A percentile compares a stretch with the other conserved stretches of the same genome.
Evolutionary conservation across 2,113 vertebrate genomes (phyloP).

Genomic region (Daubentonia madagascariensis): DNA sequence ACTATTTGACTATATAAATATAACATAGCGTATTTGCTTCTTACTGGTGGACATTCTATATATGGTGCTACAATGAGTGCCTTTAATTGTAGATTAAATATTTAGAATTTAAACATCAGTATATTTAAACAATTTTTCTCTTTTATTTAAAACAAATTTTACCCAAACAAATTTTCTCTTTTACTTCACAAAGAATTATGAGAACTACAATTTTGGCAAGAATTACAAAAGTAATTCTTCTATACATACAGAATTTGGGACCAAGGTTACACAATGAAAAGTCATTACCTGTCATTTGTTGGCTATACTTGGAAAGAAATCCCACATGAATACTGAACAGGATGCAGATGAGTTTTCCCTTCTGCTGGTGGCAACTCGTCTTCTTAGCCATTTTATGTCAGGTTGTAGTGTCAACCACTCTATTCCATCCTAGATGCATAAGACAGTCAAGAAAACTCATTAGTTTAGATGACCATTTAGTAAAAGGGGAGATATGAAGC

Average conservation of each 20-base stretch:
- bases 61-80: not conserved
- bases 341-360: not conserved
- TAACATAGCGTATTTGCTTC: not conserved
- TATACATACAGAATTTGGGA: not conserved
- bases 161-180: not conserved
- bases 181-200: slow-evolving; percentile 10
- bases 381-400: not conserved
- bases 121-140: not conserved
- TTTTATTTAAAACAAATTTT: too few species aligned
- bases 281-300: not conserved
- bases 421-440: not conserved
- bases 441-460: not conserved
- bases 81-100: not conserved
- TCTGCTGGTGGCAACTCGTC: not conserved
- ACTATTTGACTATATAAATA: not conserved
- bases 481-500: not conserved
- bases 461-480: not conserved
- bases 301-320: not conserved
- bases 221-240: not conserved
- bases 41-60: not conserved
- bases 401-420: not conserved
- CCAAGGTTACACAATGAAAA: not conserved
- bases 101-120: not conserved
- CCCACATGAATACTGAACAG: not conserved
- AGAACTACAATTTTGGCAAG: not conserved